phyloP scores from a whole-genome alignment of 2,113 vertebrate species.

The Carettochelys insculpta region DNA sequence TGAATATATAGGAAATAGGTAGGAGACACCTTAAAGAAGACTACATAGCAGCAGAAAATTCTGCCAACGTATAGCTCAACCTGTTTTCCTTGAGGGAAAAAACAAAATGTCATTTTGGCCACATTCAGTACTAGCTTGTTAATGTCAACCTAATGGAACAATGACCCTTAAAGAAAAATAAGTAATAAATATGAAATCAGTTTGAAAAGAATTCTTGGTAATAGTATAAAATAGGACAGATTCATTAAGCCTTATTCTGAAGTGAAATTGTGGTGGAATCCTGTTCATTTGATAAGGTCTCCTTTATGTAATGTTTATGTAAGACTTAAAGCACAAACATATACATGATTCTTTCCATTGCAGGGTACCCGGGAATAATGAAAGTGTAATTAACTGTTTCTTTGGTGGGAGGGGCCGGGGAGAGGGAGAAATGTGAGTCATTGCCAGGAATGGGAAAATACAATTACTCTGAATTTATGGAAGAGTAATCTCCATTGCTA shows the following conservation, averaged over 20 bases:
- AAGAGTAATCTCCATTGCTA: not conserved
- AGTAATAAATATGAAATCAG: not conserved
- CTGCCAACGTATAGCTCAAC: not conserved
- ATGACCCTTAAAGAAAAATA: not conserved
- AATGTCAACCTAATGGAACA: not conserved
- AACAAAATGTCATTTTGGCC: not conserved
- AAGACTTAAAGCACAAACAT: not conserved
- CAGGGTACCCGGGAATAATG: not conserved
- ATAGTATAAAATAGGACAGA: not conserved
- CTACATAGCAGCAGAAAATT: not conserved
- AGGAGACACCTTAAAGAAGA: not conserved
- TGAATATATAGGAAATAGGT: not conserved
- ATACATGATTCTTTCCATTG: not conserved
- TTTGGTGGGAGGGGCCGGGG: not conserved
- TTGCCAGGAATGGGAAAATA: not conserved
- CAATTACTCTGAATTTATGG: not conserved
- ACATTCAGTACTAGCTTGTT: not conserved
- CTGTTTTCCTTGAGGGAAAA: not conserved
- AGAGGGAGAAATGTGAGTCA: no score
- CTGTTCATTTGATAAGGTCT: not conserved
- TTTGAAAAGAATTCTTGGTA: not conserved
- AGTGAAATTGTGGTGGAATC: not conserved
- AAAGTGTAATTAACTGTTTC: not conserved
- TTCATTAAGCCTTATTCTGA: not conserved
- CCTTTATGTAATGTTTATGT: not conserved